Base-by-base conservation (phyloP, 2,888 invertebrate genomes). In the Drosophila kanekoi region DNA sequence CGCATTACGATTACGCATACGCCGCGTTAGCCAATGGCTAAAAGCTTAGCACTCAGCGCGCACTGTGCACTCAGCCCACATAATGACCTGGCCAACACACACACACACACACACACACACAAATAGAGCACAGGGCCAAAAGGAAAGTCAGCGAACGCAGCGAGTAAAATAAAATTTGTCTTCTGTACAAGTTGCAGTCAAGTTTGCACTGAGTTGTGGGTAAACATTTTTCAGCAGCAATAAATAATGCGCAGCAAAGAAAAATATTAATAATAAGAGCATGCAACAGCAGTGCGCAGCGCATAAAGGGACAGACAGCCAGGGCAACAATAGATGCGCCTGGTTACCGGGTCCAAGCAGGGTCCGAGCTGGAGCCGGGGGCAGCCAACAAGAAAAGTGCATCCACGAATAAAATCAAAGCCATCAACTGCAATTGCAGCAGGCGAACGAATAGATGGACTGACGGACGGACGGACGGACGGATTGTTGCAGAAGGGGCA, bases 401-500 rank as follows among this genome's bases (percentile, higher is more conserved):
- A 86, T 87, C 79, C 87, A 89, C 85, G 87, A 89, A 86, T 86
- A 89, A 87, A 86, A 86, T 86, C 85, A 86, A 87, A 86, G 85
- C 85, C 85, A 86, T 86, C 85, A 86, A 85, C 89, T 86, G 84
- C 82, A 84, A 86, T 89, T 86, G 89, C 74, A 72, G 60, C 63
- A 58, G 74, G 33, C 64, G 43, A 13, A n/a, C 23, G 20, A 48
- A 54, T 37, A 37, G 18, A 10, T 16, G 14, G 33, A 16, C 13
- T 10, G 28, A 38, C 1, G 28, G 28, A 33, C 35, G 43, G 33
- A 23, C 35, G 43, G 33, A 23, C 8, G 54, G 54, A 54, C 54
- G 64, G 51, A 28, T 28, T 28, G 28, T 28, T 28, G 52, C 52
- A 32, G 52, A 4, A 52, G 52, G 28, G 28, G 28, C 28, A 52